These are phyloP conservation scores for Notocelia uddmanniana DNA, from an alignment of 2,888 invertebrate genomes.

Conservation along the genomic window DNA sequence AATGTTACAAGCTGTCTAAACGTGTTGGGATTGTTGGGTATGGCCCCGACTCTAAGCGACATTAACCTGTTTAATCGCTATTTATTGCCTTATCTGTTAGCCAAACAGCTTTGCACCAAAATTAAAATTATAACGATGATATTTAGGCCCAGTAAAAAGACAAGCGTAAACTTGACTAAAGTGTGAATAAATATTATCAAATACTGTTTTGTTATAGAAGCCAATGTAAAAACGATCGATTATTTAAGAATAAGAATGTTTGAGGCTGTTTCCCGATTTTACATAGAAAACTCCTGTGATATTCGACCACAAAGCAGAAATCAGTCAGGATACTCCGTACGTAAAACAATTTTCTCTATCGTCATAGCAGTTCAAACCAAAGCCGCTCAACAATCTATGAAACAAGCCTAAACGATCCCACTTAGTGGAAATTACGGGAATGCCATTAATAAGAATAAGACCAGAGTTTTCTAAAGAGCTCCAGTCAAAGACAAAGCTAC, in stretches of 20 bases:
- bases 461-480: background rate
- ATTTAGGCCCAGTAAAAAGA: background rate
- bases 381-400: background rate
- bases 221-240: too few species aligned
- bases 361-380: too few species aligned
- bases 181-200: too few species aligned
- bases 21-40: background rate
- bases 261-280: too few species aligned
- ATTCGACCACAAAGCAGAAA: too few species aligned
- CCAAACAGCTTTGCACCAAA: background rate
- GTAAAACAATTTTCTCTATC: too few species aligned
- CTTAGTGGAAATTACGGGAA: background rate
- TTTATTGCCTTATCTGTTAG: constrained; percentile 14
- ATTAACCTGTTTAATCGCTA: constrained; percentile 2
- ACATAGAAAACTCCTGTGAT: too few species aligned
- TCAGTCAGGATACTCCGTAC: too few species aligned
- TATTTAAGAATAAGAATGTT: too few species aligned
- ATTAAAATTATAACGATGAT: background rate
- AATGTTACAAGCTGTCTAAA: background rate
- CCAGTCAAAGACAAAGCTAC: constrained; percentile 2
- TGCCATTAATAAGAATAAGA: background rate
- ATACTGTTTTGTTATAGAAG: too few species aligned
- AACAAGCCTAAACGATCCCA: background rate
- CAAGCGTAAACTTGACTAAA: background rate
- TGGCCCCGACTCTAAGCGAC: background rate